Conservation (phyloP, 2,888 invertebrate species). For the Himalopsyche anomala region DNA sequence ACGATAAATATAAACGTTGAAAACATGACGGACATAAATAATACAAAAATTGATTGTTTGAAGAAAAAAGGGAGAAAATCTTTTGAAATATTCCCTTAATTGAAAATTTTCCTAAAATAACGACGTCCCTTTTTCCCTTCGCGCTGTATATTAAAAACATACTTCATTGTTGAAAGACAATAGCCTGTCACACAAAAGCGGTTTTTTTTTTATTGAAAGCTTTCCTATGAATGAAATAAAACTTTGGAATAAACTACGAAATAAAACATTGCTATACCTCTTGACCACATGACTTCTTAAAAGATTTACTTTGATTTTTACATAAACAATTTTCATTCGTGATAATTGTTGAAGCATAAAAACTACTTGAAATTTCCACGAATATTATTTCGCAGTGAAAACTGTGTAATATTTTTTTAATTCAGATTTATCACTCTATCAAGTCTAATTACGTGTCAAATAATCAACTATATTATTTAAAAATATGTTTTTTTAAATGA, state of each 20-base stretch:
- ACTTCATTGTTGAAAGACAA: slow-evolving; percentile 17
- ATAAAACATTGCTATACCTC: not conserved
- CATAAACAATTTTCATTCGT: no score
- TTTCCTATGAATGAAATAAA: slow-evolving; percentile 17
- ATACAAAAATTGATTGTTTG: slow-evolving; percentile 10
- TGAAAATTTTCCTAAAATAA: slow-evolving; percentile 28
- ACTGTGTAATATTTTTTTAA: no score
- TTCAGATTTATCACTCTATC: no score
- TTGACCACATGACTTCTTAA: no score
- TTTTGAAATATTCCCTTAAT: slow-evolving; percentile 26
- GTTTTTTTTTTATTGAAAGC: not conserved
- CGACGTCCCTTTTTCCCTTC: not conserved
- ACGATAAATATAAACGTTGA: not conserved
- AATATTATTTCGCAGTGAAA: no score
- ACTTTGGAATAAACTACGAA: not conserved
- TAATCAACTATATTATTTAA: no score
- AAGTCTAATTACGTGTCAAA: no score
- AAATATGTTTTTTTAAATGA: no score
- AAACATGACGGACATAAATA: not conserved
- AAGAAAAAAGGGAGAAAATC: not conserved
- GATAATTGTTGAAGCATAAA: no score
- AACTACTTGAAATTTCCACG: no score
- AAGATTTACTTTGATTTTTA: no score
- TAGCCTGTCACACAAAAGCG: slow-evolving; percentile 16
- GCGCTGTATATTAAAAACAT: slow-evolving; percentile 31